Base-by-base conservation (phyloP, 2,888 invertebrate genomes). In the Biston stratarius region DNA sequence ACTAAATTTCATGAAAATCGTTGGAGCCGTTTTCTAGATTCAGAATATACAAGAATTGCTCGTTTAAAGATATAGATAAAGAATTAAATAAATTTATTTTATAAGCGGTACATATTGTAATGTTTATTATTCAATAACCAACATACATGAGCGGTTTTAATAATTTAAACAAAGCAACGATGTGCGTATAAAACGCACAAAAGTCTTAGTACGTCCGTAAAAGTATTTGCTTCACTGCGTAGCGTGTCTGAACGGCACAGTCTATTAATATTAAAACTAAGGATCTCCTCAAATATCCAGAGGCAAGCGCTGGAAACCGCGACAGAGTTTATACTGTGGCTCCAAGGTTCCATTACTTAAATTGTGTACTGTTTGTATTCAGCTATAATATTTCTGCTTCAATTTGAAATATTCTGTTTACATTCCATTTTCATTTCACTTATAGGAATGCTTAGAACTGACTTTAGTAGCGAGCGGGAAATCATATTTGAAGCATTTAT, bases 311-410 rank as follows among this genome's bases (percentile, higher is more conserved):
- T 58, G 57, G 48, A 53, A 67, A 63, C 63, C 62, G 44, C 62
- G 66, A 58, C 66, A 61, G 48, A 63, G 62, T 67, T 67, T 62
- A 61, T 53, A 58, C 53, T 61, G 61, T 42, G 61, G 57, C 65
- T 59, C 67, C 47, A 59, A 63, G 62, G 67, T 67, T 67, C 63
- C 67, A 67, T 67, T 67, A 67, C 48, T 67, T 63, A 67, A 67
- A 67, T 67, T 67, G 63, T 63, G 49, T 67, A 67, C 67, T 67
- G 67, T 67, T 67, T 67, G 63, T 44, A 58, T 57, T 62, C 55
- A 51, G 24, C 57, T 47, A 10, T 63, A 49, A 63, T 60, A 67
- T 67, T 67, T 67, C 67, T 60, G 56, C 55, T 67, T 63, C 63
- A 63, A 67, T 62, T 67, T 67, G 42, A 60, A 63, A 63, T 67